Evolutionary conservation across 2,113 vertebrate species (phyloP), one percentile per base, ranked within the genome.

Genomic region (Ictidomys tridecemlineatus): DNA sequence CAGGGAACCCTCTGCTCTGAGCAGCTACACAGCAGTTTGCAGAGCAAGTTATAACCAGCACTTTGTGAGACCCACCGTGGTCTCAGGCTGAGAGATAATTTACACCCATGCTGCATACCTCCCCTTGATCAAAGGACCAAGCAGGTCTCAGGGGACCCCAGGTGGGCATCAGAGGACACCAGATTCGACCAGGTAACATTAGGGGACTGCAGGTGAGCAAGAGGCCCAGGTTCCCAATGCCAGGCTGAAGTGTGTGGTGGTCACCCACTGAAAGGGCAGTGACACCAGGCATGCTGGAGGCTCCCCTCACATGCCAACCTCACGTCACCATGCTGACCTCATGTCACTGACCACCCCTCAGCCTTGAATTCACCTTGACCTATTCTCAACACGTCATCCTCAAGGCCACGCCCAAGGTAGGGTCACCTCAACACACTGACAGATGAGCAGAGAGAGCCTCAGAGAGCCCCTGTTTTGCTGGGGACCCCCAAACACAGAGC

Each of bases 61-160:
- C 32, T 1, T 1, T 3, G 4, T 8, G 26, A 45, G 84, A 16
- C 8, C 12, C 5, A 72, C 22, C 1, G 4, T 2, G 1, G 18
- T 48, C 58, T 34, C 26, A 72, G 56, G 2, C 48, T 26, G 58
- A 53, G 1, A 48, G 65, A 37, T 58, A 14, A 10, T 9, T 76
- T 48, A 28, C 10, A 4, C 42, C 58, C 61, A 7, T 8, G 11
- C 32, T 61, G 45, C 32, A 14, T 3, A 7, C 70, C 20, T 37
- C 85, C 58, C 28, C 28, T 10, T 18, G 2, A 39, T 39, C 34
- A 69, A 10, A 80, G 34, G 72, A n/a, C 82, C 20, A 58, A 17
- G 56, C 56, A 58, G 56, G 20, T 2, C 56, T 58, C 56, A 58
- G 20, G 56, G 56, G 56, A 58, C 56, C 20, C 20, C 20, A 53